phyloP scores from a whole-genome alignment of 2,113 vertebrate species.

The Calidris pygmaea region DNA sequence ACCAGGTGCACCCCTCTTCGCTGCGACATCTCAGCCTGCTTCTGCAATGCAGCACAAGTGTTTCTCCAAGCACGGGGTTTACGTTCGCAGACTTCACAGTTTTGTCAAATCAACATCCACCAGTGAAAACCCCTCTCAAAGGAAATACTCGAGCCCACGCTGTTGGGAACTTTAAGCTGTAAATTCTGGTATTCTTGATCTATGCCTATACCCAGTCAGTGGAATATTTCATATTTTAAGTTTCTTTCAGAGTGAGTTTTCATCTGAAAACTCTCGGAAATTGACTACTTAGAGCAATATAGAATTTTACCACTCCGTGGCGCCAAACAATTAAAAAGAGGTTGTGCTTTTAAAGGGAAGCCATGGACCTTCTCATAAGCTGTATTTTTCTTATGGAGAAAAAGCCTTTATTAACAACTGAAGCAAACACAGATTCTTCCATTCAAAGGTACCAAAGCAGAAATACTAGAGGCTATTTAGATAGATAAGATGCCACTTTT shows the following conservation, averaged over 20 bases:
- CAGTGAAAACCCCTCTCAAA: neutral
- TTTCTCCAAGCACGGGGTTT: neutral
- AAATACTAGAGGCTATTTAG: neutral
- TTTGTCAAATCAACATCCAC: neutral
- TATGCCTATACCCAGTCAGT: neutral
- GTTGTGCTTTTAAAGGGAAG: neutral
- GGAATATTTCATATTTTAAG: neutral
- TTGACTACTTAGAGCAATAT: neutral
- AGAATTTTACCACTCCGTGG: slow-evolving; percentile 57
- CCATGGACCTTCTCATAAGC: neutral
- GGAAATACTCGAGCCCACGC: neutral
- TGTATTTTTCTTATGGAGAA: neutral
- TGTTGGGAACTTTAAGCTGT: neutral
- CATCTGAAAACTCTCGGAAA: neutral
- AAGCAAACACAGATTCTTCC: neutral
- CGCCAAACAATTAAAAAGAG: slow-evolving; percentile 59
- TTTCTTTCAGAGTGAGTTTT: neutral
- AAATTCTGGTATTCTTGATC: neutral
- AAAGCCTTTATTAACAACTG: neutral
- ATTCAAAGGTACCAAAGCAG: neutral
- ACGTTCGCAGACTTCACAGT: neutral
- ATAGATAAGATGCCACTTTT: neutral
- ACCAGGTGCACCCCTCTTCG: neutral
- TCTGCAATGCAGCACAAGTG: neutral
- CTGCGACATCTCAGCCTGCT: neutral